Conservation (phyloP, 2,113 vertebrate species). For the Machaerirhynchus nigripectus region DNA sequence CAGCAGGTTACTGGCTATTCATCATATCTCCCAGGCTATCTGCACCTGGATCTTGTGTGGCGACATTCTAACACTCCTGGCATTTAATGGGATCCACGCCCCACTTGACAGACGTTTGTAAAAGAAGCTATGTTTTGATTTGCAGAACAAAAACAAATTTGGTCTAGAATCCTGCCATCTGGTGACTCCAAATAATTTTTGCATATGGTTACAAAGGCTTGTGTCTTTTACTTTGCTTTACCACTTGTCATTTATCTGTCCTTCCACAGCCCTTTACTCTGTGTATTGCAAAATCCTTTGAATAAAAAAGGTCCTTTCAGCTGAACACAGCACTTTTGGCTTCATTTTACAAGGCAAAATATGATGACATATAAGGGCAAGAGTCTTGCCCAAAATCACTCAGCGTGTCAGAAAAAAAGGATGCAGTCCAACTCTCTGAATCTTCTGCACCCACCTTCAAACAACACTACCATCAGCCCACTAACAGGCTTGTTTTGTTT, state of each 20-base stretch:
- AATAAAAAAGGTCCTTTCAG: not conserved
- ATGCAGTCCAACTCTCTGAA: not conserved
- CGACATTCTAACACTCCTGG: not conserved
- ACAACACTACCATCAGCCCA: not conserved
- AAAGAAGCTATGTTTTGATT: not conserved
- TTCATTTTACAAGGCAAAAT: not conserved
- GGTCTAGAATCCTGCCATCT: slow-evolving; percentile 35
- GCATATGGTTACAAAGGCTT: not conserved
- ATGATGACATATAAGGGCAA: not conserved
- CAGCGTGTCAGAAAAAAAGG: not conserved
- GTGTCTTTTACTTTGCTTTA: not conserved
- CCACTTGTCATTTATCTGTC: not conserved
- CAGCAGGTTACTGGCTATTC: not conserved
- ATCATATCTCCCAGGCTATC: not conserved
- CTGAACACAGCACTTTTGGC: not conserved
- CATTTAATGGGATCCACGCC: not conserved
- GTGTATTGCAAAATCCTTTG: not conserved
- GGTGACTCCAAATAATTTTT: slow-evolving; percentile 20
- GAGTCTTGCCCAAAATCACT: not conserved
- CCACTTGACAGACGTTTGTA: not conserved
- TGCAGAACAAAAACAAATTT: not conserved
- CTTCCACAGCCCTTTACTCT: not conserved
- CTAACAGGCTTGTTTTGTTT: not conserved
- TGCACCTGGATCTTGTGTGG: not conserved
- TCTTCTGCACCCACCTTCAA: not conserved